These are phyloP conservation scores for Ashinkailepas kermadecensis DNA, from an alignment of 2,888 invertebrate genomes.

Conservation along the genomic window DNA sequence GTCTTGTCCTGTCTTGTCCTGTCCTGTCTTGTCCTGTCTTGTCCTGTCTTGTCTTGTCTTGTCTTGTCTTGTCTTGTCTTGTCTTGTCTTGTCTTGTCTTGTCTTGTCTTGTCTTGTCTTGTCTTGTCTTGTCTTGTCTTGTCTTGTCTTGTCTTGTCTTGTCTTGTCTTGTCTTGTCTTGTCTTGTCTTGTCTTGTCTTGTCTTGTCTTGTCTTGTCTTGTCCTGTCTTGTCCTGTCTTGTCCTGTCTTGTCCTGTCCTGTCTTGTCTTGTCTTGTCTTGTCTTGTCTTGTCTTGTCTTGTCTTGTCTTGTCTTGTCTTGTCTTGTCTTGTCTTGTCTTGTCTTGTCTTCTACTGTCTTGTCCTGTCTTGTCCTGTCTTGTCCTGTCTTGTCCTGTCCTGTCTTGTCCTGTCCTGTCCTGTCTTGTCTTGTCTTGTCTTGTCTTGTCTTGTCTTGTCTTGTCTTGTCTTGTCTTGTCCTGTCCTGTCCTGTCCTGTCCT, in stretches of 20 bases:
- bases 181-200: too few relatives aligned
- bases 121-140: neutral
- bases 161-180: neutral
- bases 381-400: neutral
- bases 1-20: too few relatives aligned
- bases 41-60: neutral
- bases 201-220: too few relatives aligned
- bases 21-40: too few relatives aligned
- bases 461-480: neutral
- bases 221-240: neutral
- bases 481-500: too few relatives aligned
- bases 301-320: neutral
- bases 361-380: neutral
- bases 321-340: neutral
- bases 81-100: neutral
- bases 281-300: neutral
- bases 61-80: too few relatives aligned
- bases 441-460: neutral
- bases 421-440: neutral
- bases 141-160: too few relatives aligned
- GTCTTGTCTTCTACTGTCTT: neutral
- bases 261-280: neutral
- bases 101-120: too few relatives aligned
- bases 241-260: neutral
- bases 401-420: neutral